Base-by-base conservation (phyloP, 2,113 vertebrate species). In the Melanerpes aurifrons region DNA sequence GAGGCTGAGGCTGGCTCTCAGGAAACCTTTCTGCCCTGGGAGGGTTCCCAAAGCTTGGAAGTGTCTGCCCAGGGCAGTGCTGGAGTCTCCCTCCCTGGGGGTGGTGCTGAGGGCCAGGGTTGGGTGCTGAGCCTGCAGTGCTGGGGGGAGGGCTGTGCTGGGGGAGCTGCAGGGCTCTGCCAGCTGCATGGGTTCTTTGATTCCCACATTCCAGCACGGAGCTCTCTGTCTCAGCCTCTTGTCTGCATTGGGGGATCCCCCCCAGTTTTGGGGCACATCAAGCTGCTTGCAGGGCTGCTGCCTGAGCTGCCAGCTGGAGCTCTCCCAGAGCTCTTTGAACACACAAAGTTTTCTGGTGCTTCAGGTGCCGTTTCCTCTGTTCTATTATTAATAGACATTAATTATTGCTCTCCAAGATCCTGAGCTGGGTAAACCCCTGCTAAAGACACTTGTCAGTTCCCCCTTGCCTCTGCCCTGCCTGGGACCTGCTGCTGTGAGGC, bases 191-290 rank as follows among this genome's bases (percentile, higher is more conserved):
- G 22, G 25, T 13, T 25, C 50, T 53, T 53, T 53, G 50, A 53
- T 53, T 53, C 50, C 61, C 0, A 0, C 1, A 1, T 21, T 48
- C 6, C 3, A 48, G 74, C 40, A 1, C 3, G n/a, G 66, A 84
- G 62, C 53, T n/a, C 6, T 13, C 79, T n/a, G 18, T 53, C 53
- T 4, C 7, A 61, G 37, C 53, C 47, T 28, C n/a, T 66, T 10
- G 12, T 8, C 50, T 37, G 28, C 17, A 21, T 14, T 40, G 26
- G 4, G 0, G 43, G 26, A 17, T 74, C 53, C 69, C 62, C 21
- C 82, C 21, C 3, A 4, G 0, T 11, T 88, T 66, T 10, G 31
- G 67, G n/a, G 45, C 9, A 0, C 37, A 15, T 24, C 69, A 58
- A 12, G 40, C 63, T 90, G 45, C 45, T 32, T 48, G 29, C 1